Conservation (phyloP, 2,888 invertebrate genomes). For the Cephus pulcher region DNA sequence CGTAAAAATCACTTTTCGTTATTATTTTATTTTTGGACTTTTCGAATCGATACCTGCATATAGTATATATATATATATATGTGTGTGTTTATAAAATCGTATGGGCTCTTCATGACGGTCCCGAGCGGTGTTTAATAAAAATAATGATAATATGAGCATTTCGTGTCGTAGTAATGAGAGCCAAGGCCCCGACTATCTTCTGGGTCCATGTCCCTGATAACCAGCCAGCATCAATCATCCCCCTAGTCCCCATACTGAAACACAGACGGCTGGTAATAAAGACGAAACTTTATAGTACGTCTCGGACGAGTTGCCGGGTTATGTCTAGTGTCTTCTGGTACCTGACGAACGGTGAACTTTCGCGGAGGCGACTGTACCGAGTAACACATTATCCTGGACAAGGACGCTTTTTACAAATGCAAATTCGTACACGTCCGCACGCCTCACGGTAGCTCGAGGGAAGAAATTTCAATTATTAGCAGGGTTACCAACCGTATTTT, state of each 20-base stretch:
- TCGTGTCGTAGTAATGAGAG: conserved; percentile 61
- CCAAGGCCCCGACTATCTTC: conserved; percentile 40
- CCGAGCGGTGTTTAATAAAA: conserved; percentile 60
- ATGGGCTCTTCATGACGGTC: neutral
- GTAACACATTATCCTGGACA: conserved; percentile 43
- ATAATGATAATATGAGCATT: conserved; percentile 65
- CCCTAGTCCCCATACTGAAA: conserved; percentile 21
- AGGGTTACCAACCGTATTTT: neutral
- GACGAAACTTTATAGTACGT: conserved; percentile 45
- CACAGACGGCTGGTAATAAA: conserved; percentile 46
- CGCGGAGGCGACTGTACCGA: conserved; percentile 34
- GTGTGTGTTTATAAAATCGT: neutral
- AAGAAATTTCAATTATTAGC: conserved; percentile 29
- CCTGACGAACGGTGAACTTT: conserved; percentile 23
- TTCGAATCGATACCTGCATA: too few species aligned
- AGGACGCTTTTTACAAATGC: conserved; percentile 37
- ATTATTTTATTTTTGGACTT: neutral
- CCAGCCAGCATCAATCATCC: conserved; percentile 44
- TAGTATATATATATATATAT: too few species aligned
- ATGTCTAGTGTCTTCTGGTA: neutral
- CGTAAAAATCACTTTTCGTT: neutral
- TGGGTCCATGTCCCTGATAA: conserved; percentile 50
- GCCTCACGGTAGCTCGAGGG: conserved; percentile 32
- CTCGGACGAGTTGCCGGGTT: conserved; percentile 16
- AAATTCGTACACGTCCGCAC: conserved; percentile 34